phyloP scores from a whole-genome alignment of 1,140 invertebrate species.

The Nylanderia fulva region DNA sequence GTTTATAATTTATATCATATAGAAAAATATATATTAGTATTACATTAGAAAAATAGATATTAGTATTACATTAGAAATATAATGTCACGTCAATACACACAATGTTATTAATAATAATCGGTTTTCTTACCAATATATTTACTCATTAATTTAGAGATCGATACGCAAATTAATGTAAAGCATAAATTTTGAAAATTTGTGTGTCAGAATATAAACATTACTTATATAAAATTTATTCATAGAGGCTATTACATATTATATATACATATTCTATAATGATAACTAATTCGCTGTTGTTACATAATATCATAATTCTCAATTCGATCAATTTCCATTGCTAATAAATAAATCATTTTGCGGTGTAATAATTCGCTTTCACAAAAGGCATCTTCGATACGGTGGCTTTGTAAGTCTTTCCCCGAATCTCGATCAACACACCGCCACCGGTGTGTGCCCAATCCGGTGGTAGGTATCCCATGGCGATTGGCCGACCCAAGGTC shows the following conservation, averaged over 20 bases:
- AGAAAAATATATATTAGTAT: not conserved
- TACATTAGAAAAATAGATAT: too few species aligned
- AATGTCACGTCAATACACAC: not conserved
- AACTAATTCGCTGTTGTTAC: not conserved
- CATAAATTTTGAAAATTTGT: not conserved
- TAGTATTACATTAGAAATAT: too few species aligned
- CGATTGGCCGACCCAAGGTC: constrained; percentile 94
- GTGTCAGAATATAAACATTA: not conserved
- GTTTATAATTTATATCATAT: not conserved
- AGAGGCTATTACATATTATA: not conserved
- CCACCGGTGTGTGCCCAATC: constrained; percentile 90
- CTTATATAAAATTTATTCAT: not conserved
- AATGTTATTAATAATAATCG: not conserved
- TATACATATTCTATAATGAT: too few species aligned
- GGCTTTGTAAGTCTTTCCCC: constrained; percentile 93
- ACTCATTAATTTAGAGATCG: not conserved
- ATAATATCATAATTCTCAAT: not conserved
- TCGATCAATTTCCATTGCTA: not conserved
- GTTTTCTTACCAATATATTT: not conserved
- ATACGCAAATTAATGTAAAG: not conserved
- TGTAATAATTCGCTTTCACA: constrained; percentile 93
- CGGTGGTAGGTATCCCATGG: constrained; percentile 96
- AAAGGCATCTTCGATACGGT: constrained; percentile 97
- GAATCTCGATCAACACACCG: constrained; percentile 91
- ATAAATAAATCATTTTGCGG: constrained; percentile 24